Conservation (phyloP, 2,113 vertebrate species). For the Craseonycteris thonglongyai region DNA sequence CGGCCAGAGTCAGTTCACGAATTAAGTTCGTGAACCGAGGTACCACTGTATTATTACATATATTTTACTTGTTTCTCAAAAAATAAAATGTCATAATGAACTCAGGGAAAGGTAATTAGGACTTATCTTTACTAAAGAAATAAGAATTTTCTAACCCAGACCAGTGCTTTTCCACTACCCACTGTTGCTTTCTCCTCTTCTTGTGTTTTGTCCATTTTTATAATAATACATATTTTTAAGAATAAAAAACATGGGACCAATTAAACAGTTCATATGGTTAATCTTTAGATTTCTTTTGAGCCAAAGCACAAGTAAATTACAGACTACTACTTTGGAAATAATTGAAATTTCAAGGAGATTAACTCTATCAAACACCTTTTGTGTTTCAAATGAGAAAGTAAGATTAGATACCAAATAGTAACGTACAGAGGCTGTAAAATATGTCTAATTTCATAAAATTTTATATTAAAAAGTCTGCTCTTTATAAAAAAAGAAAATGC, state of each 20-base stretch:
- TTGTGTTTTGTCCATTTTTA: background rate
- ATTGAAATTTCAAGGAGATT: background rate
- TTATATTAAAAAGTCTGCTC: background rate
- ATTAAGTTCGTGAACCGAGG: no score
- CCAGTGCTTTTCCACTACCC: background rate
- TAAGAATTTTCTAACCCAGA: background rate
- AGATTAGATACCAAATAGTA: background rate
- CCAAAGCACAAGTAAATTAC: background rate
- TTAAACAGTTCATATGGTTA: background rate
- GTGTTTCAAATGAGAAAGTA: slow-evolving; percentile 35
- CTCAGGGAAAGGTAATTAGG: background rate
- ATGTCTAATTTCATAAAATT: slow-evolving; percentile 23
- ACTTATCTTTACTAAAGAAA: background rate
- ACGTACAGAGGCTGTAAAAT: slow-evolving; percentile 15
- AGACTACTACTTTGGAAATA: slow-evolving; percentile 23
- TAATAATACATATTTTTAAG: background rate
- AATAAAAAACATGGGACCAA: background rate
- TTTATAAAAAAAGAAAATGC: background rate
- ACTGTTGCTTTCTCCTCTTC: background rate
- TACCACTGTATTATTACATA: background rate
- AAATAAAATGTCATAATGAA: background rate
- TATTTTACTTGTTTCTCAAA: background rate
- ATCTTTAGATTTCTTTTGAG: background rate
- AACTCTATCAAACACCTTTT: background rate
- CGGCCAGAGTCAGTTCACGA: no score